A percentile compares a stretch with the other conserved stretches of the same genome.
These are phyloP conservation scores for Eupelmus urozonus DNA, from an alignment of 2,888 invertebrate species.

Conservation along the genomic window DNA sequence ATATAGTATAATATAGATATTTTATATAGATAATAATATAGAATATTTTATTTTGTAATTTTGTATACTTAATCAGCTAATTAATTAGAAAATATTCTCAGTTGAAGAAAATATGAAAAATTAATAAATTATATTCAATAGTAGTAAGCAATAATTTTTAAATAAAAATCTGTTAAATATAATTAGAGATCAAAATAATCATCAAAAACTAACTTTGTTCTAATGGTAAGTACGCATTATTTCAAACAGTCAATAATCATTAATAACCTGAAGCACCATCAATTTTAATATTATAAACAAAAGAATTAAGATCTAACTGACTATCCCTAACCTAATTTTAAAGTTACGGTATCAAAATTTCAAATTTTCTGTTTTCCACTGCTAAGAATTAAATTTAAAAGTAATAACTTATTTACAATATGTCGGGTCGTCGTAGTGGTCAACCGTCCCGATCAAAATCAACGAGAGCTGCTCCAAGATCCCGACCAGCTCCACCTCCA, in stretches of 20 bases:
- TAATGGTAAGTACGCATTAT: too few species aligned
- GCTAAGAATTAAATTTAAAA: not conserved
- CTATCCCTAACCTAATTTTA: not conserved
- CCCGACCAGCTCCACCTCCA: not conserved
- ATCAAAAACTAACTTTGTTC: too few species aligned
- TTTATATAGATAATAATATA: not conserved
- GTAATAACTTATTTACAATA: conserved; percentile 23
- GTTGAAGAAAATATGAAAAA: too few species aligned
- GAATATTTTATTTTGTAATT: not conserved
- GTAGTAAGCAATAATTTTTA: too few species aligned
- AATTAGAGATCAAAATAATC: too few species aligned
- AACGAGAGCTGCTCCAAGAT: not conserved
- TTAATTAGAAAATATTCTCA: not conserved
- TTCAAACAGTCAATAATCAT: too few species aligned
- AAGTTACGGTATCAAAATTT: conserved; percentile 7
- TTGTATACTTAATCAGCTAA: too few species aligned
- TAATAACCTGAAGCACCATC: conserved; percentile 25
- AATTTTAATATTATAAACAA: conserved; percentile 29
- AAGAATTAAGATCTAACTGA: conserved; percentile 15
- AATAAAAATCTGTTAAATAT: too few species aligned
- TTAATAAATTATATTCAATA: too few species aligned
- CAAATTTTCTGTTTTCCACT: not conserved
- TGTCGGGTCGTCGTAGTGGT: conserved; percentile 9
- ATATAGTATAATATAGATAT: too few species aligned
- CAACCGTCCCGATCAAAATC: conserved; percentile 6